phyloP scores from a whole-genome alignment of 2,113 vertebrate genomes.

The Polyodon spathula region DNA sequence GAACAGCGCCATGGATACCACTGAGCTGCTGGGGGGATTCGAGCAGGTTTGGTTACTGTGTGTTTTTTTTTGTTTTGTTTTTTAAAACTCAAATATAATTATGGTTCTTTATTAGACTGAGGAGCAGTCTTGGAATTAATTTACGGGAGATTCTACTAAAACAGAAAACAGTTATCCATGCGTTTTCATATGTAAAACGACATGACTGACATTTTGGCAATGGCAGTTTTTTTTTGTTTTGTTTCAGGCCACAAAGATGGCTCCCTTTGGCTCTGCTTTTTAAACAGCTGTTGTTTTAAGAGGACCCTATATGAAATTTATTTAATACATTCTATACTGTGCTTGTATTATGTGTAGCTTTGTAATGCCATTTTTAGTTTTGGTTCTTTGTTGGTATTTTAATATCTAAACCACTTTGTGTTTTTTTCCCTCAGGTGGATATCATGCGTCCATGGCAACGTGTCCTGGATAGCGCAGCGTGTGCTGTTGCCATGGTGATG shows the following conservation, averaged over 20 bases:
- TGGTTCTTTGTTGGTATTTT: background rate
- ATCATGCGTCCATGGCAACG: slow-evolving; percentile 81
- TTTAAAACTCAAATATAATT: background rate
- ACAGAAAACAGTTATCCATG: too few relatives aligned
- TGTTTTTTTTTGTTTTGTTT: background rate
- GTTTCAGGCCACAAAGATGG: too few relatives aligned
- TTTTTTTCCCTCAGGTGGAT: slow-evolving; percentile 61
- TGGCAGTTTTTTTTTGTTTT: too few relatives aligned
- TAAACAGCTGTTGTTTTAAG: too few relatives aligned
- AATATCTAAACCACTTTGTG: slow-evolving; percentile 2
- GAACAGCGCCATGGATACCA: slow-evolving; percentile 95
- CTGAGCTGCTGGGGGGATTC: slow-evolving; percentile 89
- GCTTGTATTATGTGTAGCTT: too few relatives aligned
- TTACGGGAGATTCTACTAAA: too few relatives aligned
- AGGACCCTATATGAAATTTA: too few relatives aligned
- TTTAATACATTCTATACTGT: too few relatives aligned
- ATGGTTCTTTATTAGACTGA: background rate
- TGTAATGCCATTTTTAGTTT: too few relatives aligned
- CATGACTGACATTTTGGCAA: too few relatives aligned
- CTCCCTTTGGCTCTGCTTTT: too few relatives aligned
- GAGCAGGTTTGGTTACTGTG: slow-evolving; percentile 71
- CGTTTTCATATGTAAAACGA: too few relatives aligned
- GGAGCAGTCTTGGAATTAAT: background rate
- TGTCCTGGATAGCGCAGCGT: slow-evolving; percentile 76
- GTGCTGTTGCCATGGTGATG: slow-evolving; percentile 62